Base-by-base conservation (phyloP, 2,888 invertebrate genomes). In the Salticus scenicus region DNA sequence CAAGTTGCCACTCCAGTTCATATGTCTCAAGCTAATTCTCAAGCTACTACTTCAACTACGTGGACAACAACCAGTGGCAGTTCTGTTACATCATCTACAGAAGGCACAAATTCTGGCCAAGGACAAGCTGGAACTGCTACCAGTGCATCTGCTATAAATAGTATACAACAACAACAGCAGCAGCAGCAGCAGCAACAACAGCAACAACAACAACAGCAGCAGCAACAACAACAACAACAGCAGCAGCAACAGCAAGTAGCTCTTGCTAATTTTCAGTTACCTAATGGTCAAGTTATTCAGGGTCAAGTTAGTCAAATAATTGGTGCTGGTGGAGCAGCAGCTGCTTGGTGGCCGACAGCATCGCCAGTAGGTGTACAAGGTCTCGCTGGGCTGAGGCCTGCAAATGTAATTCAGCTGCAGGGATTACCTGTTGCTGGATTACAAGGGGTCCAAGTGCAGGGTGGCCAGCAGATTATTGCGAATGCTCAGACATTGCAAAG, bases 1-100 rank as follows among this genome's bases (percentile, higher is more conserved):
- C 97, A 97, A 91, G 94, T 97, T 33, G 87, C 84, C 30, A 70
- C 87, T 31, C 88, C 88, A 14, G 87, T 88, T 41, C 88, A 88
- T 42, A 88, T 89, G 75, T 86, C 88, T 1, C 88, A 88, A 70
- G 83, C 88, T 7, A 79, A 67, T 28, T 83, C 82, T 30, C 83
- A 85, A 30, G 76, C 84, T 20, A 67, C 81, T 14, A 79, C 87
- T 7, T 33, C 82, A 24, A 87, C 87, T 24, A 87, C 87, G 4
- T 87, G 87, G 87, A 87, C 87, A n/a, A 87, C 87, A 4, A 66
- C 87, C 5, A 74, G 81, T 33, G 87, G 81, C 7, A 71, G 69
- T 27, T 73, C 81, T 10, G 82, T 82, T 41, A 87, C 70, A 37
- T 78, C 87, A 12, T 87, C 87, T 20, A 73, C 87, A 0, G 81